A percentile compares a stretch with the other conserved stretches of the same genome.
phyloP scores from a whole-genome alignment of 1,140 invertebrate species.

The Protaetia brevitarsis region DNA sequence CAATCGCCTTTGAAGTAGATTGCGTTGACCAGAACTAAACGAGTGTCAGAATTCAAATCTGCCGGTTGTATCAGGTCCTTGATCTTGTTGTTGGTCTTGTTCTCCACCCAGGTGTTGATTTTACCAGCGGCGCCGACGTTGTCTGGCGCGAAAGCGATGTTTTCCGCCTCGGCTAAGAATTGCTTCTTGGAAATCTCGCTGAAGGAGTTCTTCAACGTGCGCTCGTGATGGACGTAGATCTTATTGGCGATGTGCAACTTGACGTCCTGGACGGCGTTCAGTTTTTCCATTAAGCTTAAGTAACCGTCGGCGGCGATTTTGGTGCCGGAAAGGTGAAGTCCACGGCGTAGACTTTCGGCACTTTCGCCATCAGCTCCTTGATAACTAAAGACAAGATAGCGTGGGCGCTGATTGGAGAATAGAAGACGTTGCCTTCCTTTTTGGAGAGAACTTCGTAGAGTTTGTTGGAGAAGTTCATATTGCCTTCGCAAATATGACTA shows the following conservation, averaged over 20 bases:
- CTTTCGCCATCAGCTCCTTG: constrained; percentile 58
- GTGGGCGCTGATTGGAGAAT: constrained; percentile 51
- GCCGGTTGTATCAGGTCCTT: constrained; percentile 61
- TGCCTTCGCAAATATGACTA: background rate
- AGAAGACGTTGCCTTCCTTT: constrained; percentile 47
- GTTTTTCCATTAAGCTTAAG: constrained; percentile 43
- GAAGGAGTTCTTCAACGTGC: constrained; percentile 53
- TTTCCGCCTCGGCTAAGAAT: constrained; percentile 55
- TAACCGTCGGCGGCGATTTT: constrained; percentile 43
- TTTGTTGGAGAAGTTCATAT: constrained; percentile 32
- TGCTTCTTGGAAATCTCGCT: constrained; percentile 45
- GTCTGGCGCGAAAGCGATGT: constrained; percentile 53
- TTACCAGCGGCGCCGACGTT: constrained; percentile 44
- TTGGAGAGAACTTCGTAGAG: constrained; percentile 34
- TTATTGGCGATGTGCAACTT: constrained; percentile 62
- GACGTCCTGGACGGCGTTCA: constrained; percentile 49
- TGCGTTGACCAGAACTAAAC: constrained; percentile 74
- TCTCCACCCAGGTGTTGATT: constrained; percentile 71
- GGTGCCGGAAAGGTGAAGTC: constrained; percentile 32
- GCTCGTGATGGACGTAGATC: constrained; percentile 56
- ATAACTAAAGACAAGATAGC: constrained; percentile 50
- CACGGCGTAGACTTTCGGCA: constrained; percentile 51
- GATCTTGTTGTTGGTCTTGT: constrained; percentile 72
- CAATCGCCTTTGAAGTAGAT: constrained; percentile 81
- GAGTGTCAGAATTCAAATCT: constrained; percentile 55